Conservation (phyloP, 2,888 invertebrate species). For the Cylloceria caligata region DNA sequence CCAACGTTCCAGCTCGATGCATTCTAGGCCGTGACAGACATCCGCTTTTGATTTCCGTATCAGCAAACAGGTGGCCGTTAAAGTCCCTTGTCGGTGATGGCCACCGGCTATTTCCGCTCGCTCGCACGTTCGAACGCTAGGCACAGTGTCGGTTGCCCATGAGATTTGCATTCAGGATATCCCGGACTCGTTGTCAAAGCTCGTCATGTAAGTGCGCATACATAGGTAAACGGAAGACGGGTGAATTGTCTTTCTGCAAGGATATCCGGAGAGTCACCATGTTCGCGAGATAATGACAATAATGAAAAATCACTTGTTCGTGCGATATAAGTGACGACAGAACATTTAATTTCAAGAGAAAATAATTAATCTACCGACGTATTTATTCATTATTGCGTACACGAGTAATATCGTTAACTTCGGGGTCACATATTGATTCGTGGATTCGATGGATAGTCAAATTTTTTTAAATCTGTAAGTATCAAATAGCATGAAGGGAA, state of each 20-base stretch:
- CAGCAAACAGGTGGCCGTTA: slow-evolving; percentile 74
- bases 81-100: slow-evolving; percentile 58
- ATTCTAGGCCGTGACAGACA: slow-evolving; percentile 78
- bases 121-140: slow-evolving; percentile 37
- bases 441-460: not conserved
- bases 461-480: slow-evolving; percentile 13
- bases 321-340: not conserved
- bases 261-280: slow-evolving; percentile 20
- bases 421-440: slow-evolving; percentile 6
- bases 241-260: slow-evolving; percentile 33
- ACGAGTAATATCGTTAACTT: not conserved
- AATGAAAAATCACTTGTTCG: not conserved
- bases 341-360: not conserved
- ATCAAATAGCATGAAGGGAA: slow-evolving; percentile 18
- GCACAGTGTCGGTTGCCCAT: slow-evolving; percentile 54
- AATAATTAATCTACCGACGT: not conserved
- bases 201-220: slow-evolving; percentile 40
- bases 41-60: slow-evolving; percentile 84
- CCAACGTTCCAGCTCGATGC: slow-evolving; percentile 76
- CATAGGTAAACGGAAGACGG: slow-evolving; percentile 11
- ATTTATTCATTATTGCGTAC: not conserved
- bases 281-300: slow-evolving; percentile 17
- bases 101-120: slow-evolving; percentile 65
- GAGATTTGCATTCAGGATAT: slow-evolving; percentile 71
- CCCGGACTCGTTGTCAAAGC: slow-evolving; percentile 61